Evolutionary conservation across 1,140 invertebrate species (phyloP).

Genomic region (Wasmannia auropunctata): DNA sequence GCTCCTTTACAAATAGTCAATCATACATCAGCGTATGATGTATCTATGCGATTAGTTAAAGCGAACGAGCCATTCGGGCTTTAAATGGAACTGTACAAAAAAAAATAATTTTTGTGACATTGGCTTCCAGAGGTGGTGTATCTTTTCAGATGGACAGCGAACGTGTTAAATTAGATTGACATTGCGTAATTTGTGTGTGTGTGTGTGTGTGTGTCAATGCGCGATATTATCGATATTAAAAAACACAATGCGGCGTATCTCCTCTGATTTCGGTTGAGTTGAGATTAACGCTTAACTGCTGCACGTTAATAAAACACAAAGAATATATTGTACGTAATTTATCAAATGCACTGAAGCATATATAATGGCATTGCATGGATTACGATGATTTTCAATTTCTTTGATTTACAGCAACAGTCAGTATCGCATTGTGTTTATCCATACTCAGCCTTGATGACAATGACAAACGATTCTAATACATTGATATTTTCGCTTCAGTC

Average conservation of each 20-base stretch:
- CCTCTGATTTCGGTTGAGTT: background rate
- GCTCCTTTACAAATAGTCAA: too few species aligned
- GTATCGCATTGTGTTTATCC: background rate
- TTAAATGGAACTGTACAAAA: too few species aligned
- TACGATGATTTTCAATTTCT: slow-evolving; percentile 30
- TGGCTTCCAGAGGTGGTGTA: too few species aligned
- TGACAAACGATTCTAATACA: slow-evolving; percentile 13
- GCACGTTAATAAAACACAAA: slow-evolving; percentile 7
- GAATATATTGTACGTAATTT: slow-evolving; percentile 5
- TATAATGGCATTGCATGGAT: background rate
- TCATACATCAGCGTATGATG: too few species aligned
- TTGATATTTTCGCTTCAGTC: background rate
- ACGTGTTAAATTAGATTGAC: background rate
- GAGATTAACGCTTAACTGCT: background rate
- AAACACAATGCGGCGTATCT: background rate
- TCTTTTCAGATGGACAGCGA: too few species aligned
- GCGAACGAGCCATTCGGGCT: too few species aligned
- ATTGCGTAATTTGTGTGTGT: background rate
- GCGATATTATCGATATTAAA: background rate
- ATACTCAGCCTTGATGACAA: background rate
- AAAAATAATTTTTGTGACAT: too few species aligned
- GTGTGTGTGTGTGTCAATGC: background rate
- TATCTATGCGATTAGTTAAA: too few species aligned
- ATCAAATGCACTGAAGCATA: background rate
- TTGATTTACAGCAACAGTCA: slow-evolving; percentile 15